Base-by-base conservation (phyloP, 2,797 vertebrate species). In the Garrulus glandarius region DNA sequence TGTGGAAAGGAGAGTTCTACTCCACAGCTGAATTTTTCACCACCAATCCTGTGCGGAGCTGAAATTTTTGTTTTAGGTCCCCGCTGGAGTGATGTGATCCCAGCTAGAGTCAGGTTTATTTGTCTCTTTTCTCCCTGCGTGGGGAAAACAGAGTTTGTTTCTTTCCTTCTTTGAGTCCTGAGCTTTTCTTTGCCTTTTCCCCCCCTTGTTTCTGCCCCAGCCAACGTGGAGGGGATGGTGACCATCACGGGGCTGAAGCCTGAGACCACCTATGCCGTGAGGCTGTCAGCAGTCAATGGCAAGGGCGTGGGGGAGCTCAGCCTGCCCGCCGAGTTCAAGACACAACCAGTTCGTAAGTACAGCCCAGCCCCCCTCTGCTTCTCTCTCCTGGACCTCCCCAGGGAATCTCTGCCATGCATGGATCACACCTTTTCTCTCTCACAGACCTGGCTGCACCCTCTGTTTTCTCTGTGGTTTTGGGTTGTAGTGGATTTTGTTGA, bases 261-360 rank as follows among this genome's bases (percentile, higher is more conserved):
- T 2, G 99, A 99, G 93, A 99, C 98, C 8, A 95, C 91, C 23
- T 99, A 99, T 1, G 98, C 99, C 0, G 98, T 99, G 78, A 99
- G 98, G 84, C 96, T 99, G 97, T 99, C 99, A 5, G 99, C 99
- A 16, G 97, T 99, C 97, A 99, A 99, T 0, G 99, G 99, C 95
- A 99, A 99, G 91, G 99, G 99, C 0, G 98, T 99, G 88, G 99
- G 99, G 1, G 99, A 99, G 95, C 98, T 98, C 92, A 99, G 99
- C 81, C 61, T 96, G 1, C 81, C 97, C 3, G 97, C 98, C 2
- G 93, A 98, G 94, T 99, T 99, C 98, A 99, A 99, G 98, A 99
- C 99, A 0, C 98, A 99, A 86, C 99, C 99, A 96, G 99, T 99
- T 88, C 99, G 99, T 99, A 99, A 99, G 99, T 99, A 96, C 17